Evolutionary conservation across 1,140 invertebrate species (phyloP).

Genomic region (Venustaconcha ellipsiformis): DNA sequence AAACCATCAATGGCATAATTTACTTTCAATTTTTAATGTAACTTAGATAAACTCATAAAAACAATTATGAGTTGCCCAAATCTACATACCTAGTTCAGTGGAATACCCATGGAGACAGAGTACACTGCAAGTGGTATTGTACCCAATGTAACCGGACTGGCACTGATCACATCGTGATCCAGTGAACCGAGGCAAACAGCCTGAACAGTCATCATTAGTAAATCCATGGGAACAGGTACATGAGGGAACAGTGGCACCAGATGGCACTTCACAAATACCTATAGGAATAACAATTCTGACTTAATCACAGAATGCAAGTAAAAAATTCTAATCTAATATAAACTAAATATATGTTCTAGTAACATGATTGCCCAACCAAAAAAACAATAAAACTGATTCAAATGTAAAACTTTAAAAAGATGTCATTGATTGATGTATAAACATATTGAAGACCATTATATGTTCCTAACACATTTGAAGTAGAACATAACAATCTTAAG

Average conservation of each 20-base stretch:
- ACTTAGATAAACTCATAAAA: no score
- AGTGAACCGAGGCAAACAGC: conserved; percentile 45
- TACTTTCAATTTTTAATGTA: no score
- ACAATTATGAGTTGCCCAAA: no score
- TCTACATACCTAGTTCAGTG: conserved; percentile 34
- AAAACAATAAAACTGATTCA: no score
- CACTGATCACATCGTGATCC: conserved; percentile 47
- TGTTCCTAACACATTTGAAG: neutral
- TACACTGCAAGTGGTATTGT: conserved; percentile 50
- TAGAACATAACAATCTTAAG: no score
- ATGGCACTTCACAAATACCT: conserved; percentile 48
- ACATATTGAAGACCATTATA: neutral
- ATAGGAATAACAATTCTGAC: conserved; percentile 6
- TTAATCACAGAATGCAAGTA: neutral
- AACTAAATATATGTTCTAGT: no score
- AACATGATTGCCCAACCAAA: no score
- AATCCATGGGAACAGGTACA: conserved; percentile 59
- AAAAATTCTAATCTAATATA: no score
- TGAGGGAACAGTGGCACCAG: conserved; percentile 34
- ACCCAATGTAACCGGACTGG: conserved; percentile 50
- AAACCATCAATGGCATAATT: neutral
- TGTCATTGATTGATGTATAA: neutral
- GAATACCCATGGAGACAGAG: conserved; percentile 55
- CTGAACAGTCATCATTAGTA: conserved; percentile 43
- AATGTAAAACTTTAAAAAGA: neutral